Evolutionary conservation across 2,797 vertebrate species (phyloP).

Genomic region (Lagorchestes hirsutus): DNA sequence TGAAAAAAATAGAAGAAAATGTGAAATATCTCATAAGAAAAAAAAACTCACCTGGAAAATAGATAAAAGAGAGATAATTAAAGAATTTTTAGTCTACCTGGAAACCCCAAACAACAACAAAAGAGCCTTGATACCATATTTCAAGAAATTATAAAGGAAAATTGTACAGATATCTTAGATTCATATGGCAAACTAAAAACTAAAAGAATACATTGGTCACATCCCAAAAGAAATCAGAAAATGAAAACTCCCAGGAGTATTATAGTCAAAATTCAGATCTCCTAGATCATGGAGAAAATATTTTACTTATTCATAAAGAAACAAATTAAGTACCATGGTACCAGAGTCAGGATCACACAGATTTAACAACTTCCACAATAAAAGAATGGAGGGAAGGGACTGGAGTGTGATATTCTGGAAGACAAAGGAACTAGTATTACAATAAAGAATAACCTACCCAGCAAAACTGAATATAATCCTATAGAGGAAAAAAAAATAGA

Average conservation of each 20-base stretch:
- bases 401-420: neutral
- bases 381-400: neutral
- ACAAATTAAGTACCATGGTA: neutral
- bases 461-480: neutral
- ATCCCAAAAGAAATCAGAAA: neutral
- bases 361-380: neutral
- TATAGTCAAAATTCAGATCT: neutral
- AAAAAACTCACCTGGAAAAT: too few relatives aligned
- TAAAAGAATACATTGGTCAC: too few relatives aligned
- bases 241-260: neutral
- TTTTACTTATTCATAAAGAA: neutral
- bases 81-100: too few relatives aligned
- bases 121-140: neutral
- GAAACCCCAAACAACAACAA: too few relatives aligned
- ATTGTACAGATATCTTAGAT: neutral
- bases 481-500: neutral
- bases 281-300: too few relatives aligned
- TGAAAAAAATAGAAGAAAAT: neutral
- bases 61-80: too few relatives aligned
- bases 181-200: neutral
- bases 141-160: neutral
- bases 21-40: neutral
- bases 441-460: neutral
- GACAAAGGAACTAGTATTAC: neutral
- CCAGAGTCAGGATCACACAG: neutral